Conservation (phyloP, 2,113 vertebrate genomes). For the Argyrosomus japonicus region DNA sequence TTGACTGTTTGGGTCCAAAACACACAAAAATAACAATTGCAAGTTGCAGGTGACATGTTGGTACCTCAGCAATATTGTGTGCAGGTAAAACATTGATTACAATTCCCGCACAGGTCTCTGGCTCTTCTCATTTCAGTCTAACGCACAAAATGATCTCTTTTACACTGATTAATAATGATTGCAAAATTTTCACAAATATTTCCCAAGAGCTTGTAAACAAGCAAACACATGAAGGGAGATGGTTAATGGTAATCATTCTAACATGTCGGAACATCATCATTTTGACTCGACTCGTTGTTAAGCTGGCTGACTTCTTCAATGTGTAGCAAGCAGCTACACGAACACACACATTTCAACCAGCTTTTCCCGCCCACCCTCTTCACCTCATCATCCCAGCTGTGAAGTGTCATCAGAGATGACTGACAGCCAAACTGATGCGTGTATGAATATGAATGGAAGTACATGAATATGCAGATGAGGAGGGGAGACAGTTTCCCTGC, state of each 20-base stretch:
- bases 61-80: not conserved
- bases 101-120: not conserved
- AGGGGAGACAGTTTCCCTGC: conserved; percentile 43
- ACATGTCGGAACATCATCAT: conserved; percentile 4
- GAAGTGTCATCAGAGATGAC: conserved; percentile 67
- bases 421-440: conserved; percentile 59
- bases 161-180: not conserved
- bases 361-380: conserved; percentile 37
- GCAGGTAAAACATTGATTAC: not conserved
- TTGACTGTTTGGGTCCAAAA: not conserved
- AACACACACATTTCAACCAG: not conserved
- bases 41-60: not conserved
- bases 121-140: not conserved
- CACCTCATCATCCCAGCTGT: conserved; percentile 65
- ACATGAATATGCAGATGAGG: conserved; percentile 68
- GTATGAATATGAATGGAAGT: conserved; percentile 60
- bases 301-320: conserved; percentile 1
- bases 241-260: not conserved
- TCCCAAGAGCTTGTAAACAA: conserved; percentile 6
- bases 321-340: not conserved
- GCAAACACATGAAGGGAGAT: conserved; percentile 7
- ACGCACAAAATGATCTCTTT: not conserved
- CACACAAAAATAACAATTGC: not conserved
- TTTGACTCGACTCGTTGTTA: not conserved
- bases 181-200: not conserved